phyloP scores from a whole-genome alignment of 2,113 vertebrate species.

The Xiphophorus couchianus region DNA sequence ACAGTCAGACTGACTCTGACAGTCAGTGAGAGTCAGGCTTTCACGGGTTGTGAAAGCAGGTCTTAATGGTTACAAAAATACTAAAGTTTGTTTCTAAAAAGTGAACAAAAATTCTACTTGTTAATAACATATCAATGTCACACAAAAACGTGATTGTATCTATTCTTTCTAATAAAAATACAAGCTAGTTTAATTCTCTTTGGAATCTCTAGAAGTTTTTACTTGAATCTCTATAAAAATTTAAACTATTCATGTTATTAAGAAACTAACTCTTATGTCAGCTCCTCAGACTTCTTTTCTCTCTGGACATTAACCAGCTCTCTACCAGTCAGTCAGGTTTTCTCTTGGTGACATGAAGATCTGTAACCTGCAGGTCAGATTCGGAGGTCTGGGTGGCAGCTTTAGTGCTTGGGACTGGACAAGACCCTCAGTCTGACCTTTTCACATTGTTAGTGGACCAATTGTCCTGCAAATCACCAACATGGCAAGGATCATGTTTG shows the following conservation, averaged over 20 bases:
- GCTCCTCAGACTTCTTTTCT: not conserved
- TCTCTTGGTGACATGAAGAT: not conserved
- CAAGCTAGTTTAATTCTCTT: no score
- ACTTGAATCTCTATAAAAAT: no score
- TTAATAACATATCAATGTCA: no score
- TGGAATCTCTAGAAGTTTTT: no score
- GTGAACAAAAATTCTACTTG: no score
- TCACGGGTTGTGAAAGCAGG: no score
- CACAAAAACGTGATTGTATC: no score
- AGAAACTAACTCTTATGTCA: not conserved
- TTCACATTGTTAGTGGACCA: conserved; percentile 81
- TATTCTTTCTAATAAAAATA: no score
- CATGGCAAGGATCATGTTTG: conserved; percentile 83
- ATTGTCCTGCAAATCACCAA: conserved; percentile 90
- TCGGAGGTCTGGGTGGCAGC: conserved; percentile 83
- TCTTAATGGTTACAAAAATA: no score
- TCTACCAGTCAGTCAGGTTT: not conserved
- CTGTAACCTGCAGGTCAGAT: conserved; percentile 41
- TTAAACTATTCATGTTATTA: not conserved
- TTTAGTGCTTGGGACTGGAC: conserved; percentile 78
- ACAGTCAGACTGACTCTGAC: no score
- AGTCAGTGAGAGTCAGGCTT: no score
- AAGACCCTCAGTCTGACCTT: conserved; percentile 82
- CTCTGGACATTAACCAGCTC: not conserved
- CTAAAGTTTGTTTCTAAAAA: no score